Conservation (phyloP, 92 coral and sea anemone genomes). For the Anthopleura xanthogrammica region DNA sequence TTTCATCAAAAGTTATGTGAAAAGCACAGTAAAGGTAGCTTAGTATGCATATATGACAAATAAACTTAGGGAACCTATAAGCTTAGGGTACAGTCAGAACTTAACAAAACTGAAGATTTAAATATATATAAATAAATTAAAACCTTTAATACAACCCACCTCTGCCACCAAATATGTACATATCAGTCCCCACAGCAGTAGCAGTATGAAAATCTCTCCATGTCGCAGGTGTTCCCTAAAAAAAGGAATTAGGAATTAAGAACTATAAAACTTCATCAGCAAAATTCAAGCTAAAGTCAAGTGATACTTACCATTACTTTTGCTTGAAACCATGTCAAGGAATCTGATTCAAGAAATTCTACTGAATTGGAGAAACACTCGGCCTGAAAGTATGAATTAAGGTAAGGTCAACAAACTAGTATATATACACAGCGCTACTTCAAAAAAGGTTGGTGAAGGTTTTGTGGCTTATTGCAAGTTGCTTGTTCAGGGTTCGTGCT, state of each 20-base stretch:
- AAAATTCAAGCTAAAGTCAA: neutral
- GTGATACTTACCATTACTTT: conserved; percentile 69
- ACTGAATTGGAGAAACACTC: conserved; percentile 93
- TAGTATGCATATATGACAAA: too few relatives aligned
- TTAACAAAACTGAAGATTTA: too few relatives aligned
- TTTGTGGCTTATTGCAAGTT: too few relatives aligned
- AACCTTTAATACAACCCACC: conserved; percentile 39
- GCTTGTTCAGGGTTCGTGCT: too few relatives aligned
- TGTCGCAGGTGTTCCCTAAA: conserved; percentile 79
- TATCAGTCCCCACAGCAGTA: conserved; percentile 87
- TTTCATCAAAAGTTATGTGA: too few relatives aligned
- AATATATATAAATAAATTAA: too few relatives aligned
- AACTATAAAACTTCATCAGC: neutral
- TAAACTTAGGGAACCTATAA: too few relatives aligned
- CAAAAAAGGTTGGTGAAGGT: too few relatives aligned
- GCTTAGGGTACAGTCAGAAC: too few relatives aligned
- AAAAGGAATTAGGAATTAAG: too few relatives aligned
- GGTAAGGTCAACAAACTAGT: neutral
- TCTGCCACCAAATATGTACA: conserved; percentile 98
- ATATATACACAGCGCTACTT: too few relatives aligned
- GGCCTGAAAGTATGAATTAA: conserved; percentile 46
- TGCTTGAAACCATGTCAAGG: conserved; percentile 77
- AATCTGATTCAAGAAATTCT: conserved; percentile 76
- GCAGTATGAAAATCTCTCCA: conserved; percentile 99
- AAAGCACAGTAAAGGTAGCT: too few relatives aligned